Evolutionary conservation across 2,113 vertebrate genomes (phyloP), one percentile per base, ranked within the genome.

Genomic region (Anolis carolinensis): DNA sequence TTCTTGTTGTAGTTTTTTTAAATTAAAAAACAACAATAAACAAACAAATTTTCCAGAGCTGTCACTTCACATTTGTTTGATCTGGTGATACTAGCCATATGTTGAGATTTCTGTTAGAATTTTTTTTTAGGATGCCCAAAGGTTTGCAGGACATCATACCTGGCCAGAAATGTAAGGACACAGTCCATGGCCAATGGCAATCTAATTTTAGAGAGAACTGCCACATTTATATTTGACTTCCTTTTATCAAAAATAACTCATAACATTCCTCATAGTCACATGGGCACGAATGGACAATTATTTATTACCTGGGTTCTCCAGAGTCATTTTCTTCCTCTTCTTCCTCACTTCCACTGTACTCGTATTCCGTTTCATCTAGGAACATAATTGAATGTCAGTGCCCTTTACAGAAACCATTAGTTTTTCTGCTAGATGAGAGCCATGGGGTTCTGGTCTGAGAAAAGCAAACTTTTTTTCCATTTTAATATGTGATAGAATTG

Each of bases 331-430:
- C 98, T 68, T 99, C 98, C 65, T 99, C 99, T 91, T 99, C 99
- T 82, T 99, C 99, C 91, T 99, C 99, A 65, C 99, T 99, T 81
- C 99, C 99, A 27, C 99, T 99, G 97, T 99, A 99, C 89, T 99
- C 99, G 0, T 99, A 99, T 76, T 99, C 98, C 0, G 98, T 99
- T 95, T 99, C 99, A 95, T 99, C 99, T 99, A 94, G 83, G 89
- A 93, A 95, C 63, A 93, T 83, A 93, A 95, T 85, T 88, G 89
- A 92, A 92, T 86, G 89, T 94, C 90, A 95, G 90, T 89, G 79
- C 32, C 91, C 72, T 91, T 93, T 91, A 79, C 72, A 76, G 83
- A 87, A 91, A 89, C 89, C 71, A 80, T 84, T 87, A 87, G 74
- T 91, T 93, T 91, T 90, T 80, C 88, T 88, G 91, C 72, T 0